These are phyloP conservation scores for Echiichthys vipera DNA, from an alignment of 2,797 vertebrate species.

Conservation along the genomic window DNA sequence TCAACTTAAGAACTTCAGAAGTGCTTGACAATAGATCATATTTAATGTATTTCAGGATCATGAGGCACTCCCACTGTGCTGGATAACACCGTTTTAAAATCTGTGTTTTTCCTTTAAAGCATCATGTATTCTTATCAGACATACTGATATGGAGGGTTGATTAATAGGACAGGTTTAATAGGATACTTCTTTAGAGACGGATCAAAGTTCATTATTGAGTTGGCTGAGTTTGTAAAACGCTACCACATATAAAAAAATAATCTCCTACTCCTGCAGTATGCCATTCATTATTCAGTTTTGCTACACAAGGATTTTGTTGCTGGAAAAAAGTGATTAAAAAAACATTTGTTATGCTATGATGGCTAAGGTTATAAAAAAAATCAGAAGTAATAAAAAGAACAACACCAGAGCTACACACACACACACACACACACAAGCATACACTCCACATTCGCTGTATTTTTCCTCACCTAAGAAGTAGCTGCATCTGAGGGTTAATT, in stretches of 20 bases:
- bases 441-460: too few relatives aligned
- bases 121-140: not conserved
- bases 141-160: not conserved
- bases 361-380: not conserved
- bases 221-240: not conserved
- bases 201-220: slow-evolving; percentile 36
- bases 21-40: not conserved
- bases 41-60: not conserved
- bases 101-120: not conserved
- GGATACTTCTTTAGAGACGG: not conserved
- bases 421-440: not conserved
- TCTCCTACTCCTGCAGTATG: not conserved
- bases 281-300: not conserved
- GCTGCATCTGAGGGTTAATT: not conserved
- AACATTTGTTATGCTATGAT: not conserved
- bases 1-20: not conserved
- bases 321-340: not conserved
- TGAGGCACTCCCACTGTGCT: not conserved
- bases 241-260: not conserved
- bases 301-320: not conserved
- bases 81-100: not conserved
- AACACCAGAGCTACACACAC: not conserved
- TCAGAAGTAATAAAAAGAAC: not conserved
- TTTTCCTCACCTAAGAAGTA: slow-evolving; percentile 55
- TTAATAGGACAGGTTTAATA: not conserved